Evolutionary conservation across 2,113 vertebrate genomes (phyloP).

Genomic region (Puma concolor): DNA sequence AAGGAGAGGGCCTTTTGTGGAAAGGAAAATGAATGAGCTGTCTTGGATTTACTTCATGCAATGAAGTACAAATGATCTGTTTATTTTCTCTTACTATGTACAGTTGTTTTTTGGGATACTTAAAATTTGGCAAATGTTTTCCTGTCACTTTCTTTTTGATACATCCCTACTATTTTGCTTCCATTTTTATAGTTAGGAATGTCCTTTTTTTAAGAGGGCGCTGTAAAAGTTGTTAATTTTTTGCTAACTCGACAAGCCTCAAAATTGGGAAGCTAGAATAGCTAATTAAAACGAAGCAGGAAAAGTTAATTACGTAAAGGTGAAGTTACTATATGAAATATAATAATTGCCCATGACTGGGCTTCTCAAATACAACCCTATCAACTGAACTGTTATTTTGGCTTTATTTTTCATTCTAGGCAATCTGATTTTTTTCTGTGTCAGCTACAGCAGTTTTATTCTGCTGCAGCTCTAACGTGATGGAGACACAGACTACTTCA

Average conservation of each 20-base stretch:
- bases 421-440: slow-evolving; percentile 27
- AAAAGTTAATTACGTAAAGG: slow-evolving; percentile 24
- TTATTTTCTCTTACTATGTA: slow-evolving; percentile 13
- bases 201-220: not conserved
- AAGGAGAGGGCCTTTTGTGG: not conserved
- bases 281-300: not conserved
- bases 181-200: slow-evolving; percentile 19
- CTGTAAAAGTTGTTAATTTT: not conserved
- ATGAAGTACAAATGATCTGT: slow-evolving; percentile 9
- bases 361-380: slow-evolving; percentile 53
- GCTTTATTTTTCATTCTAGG: slow-evolving; percentile 52
- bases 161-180: not conserved
- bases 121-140: slow-evolving; percentile 7
- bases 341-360: not conserved
- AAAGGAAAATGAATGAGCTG: slow-evolving; percentile 15
- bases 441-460: not conserved
- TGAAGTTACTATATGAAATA: not conserved
- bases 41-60: not conserved
- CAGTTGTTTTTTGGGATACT: not conserved
- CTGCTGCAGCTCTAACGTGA: slow-evolving; percentile 57
- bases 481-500: slow-evolving; percentile 25
- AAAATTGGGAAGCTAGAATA: not conserved
- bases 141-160: slow-evolving; percentile 10
- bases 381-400: not conserved
- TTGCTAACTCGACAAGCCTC: not conserved